Evolutionary conservation across 92 coral and sea anemone genomes (phyloP).

Genomic region (Paramuricea clavata): DNA sequence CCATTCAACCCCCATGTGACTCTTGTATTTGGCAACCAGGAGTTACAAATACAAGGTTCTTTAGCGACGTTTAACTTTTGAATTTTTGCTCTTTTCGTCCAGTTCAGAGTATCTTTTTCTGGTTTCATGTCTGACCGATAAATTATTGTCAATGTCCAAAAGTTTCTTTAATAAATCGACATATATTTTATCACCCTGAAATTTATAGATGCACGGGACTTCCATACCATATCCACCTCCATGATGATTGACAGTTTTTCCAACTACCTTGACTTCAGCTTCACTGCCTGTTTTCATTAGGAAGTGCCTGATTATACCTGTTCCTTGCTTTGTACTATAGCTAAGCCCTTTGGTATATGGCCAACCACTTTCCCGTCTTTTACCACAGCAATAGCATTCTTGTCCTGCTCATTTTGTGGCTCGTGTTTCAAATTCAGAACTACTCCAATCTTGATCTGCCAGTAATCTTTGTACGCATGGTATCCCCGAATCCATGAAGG

Average conservation of each 20-base stretch:
- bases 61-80: no score
- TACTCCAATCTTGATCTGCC: background rate
- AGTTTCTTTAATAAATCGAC: constrained; percentile 42
- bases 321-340: constrained; percentile 8
- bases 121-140: no score
- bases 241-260: constrained; percentile 59
- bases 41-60: no score
- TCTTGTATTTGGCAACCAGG: no score
- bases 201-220: constrained; percentile 57
- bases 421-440: background rate
- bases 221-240: constrained; percentile 65
- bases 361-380: constrained; percentile 5
- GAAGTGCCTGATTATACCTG: background rate
- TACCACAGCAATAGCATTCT: background rate
- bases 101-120: no score
- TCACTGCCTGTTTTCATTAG: constrained; percentile 47
- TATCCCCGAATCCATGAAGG: background rate
- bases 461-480: constrained; percentile 30
- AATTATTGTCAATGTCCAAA: constrained; percentile 52
- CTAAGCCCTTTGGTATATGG: background rate
- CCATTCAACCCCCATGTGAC: no score
- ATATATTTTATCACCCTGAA: constrained; percentile 54
- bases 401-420: background rate
- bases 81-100: no score
- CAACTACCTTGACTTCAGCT: constrained; percentile 59